phyloP scores from a whole-genome alignment of 53 echinoderm and acorn worm species.

The Apostichopus leukothele region DNA sequence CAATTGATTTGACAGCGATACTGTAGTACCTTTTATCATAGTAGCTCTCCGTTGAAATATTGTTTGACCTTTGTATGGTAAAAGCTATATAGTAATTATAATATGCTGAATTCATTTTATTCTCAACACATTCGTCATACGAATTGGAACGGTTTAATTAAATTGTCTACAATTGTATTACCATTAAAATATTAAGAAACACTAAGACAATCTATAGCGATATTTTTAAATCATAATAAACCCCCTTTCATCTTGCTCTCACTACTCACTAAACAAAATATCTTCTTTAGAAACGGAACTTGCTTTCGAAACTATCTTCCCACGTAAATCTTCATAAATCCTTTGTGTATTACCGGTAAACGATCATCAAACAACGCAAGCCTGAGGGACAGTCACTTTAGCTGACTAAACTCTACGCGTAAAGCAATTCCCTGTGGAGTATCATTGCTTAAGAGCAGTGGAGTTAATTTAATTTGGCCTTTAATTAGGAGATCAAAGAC shows the following conservation, averaged over 20 bases:
- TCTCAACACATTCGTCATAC: too few species aligned
- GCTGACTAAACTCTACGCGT: slow-evolving; percentile 11
- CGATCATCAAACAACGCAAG: neutral
- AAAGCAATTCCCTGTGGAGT: neutral
- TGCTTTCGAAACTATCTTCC: neutral
- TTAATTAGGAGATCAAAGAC: slow-evolving; percentile 45
- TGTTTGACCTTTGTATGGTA: too few species aligned
- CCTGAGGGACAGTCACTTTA: slow-evolving; percentile 10
- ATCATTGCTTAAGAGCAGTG: neutral
- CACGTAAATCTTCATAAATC: neutral
- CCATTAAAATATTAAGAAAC: too few species aligned
- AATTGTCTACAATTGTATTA: too few species aligned
- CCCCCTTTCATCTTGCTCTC: neutral
- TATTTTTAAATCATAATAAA: neutral
- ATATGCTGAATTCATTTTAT: too few species aligned
- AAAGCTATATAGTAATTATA: too few species aligned
- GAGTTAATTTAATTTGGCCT: slow-evolving; percentile 29
- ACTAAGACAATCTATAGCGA: too few species aligned
- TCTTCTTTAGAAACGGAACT: neutral
- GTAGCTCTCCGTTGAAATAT: too few species aligned
- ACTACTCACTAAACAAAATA: neutral
- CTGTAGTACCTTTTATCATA: too few species aligned
- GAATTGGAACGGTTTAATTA: too few species aligned
- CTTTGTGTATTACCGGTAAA: slow-evolving; percentile 10
- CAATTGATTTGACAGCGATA: too few species aligned